Percentiles rank a stretch among this genome's conserved stretches.
phyloP scores from a whole-genome alignment of 2,888 invertebrate genomes.

The Pecten maximus region DNA sequence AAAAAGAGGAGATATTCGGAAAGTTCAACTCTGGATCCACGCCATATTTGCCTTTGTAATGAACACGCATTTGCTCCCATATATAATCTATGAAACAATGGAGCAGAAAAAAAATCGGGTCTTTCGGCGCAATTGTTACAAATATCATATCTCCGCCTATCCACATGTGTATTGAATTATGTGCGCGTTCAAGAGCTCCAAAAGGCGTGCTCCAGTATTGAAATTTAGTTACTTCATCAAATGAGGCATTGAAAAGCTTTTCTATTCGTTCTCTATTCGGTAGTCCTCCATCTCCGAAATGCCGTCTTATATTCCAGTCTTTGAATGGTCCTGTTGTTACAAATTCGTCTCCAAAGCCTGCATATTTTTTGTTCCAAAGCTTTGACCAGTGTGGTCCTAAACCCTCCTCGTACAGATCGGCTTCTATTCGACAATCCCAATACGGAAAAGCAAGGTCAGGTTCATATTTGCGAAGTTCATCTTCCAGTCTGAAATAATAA shows the following conservation, averaged over 20 bases:
- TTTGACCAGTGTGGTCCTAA: not conserved
- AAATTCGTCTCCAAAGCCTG: not conserved
- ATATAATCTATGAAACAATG: not conserved
- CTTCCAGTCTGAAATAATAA: not conserved
- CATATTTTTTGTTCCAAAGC: not conserved
- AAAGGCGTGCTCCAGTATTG: not conserved
- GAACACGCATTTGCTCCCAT: not conserved
- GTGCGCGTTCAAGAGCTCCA: not conserved
- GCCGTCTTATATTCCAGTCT: not conserved
- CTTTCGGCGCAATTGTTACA: not conserved
- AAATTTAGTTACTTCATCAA: not conserved
- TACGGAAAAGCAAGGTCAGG: not conserved
- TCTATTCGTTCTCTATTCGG: not conserved
- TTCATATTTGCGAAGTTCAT: slow-evolving; percentile 1
- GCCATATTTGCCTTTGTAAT: not conserved
- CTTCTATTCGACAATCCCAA: slow-evolving; percentile 18
- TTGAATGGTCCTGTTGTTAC: not conserved
- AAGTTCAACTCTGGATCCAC: not conserved
- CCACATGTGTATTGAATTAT: not conserved
- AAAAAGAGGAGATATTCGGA: not conserved
- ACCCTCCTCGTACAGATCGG: not conserved
- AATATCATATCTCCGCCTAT: not conserved
- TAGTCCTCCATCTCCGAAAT: not conserved
- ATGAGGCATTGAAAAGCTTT: not conserved
- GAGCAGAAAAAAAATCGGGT: not conserved